Conservation (phyloP, 2,888 invertebrate genomes). For the Ganaspis brasiliensis region DNA sequence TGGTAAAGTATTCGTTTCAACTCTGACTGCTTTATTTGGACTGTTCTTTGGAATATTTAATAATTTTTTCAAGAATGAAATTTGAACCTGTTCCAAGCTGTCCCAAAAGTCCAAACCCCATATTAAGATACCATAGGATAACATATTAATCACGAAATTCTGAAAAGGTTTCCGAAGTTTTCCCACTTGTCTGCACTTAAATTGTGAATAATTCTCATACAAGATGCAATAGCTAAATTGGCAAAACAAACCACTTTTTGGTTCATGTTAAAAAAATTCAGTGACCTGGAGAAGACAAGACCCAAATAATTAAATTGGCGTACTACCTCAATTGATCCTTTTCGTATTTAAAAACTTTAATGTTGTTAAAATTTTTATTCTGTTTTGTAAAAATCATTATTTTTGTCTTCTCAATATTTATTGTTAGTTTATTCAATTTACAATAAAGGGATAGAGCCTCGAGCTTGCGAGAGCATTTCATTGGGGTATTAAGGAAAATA, state of each 20-base stretch:
- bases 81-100: not conserved
- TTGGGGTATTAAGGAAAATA: slow-evolving; percentile 17
- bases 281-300: not conserved
- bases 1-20: not conserved
- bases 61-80: not conserved
- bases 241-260: not conserved
- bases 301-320: not conserved
- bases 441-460: slow-evolving; percentile 22
- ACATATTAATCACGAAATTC: too few relatives aligned
- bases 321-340: not conserved
- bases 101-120: not conserved
- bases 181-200: too few relatives aligned
- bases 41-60: not conserved
- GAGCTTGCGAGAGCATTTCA: not conserved
- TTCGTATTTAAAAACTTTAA: not conserved
- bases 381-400: too few relatives aligned
- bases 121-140: too few relatives aligned
- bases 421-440: not conserved
- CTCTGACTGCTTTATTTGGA: not conserved
- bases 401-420: too few relatives aligned
- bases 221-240: too few relatives aligned
- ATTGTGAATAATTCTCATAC: too few relatives aligned
- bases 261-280: not conserved
- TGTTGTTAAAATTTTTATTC: not conserved
- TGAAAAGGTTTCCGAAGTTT: too few relatives aligned